These are phyloP conservation scores for Apantesis nais DNA, from an alignment of 2,888 invertebrate genomes.

Conservation along the genomic window DNA sequence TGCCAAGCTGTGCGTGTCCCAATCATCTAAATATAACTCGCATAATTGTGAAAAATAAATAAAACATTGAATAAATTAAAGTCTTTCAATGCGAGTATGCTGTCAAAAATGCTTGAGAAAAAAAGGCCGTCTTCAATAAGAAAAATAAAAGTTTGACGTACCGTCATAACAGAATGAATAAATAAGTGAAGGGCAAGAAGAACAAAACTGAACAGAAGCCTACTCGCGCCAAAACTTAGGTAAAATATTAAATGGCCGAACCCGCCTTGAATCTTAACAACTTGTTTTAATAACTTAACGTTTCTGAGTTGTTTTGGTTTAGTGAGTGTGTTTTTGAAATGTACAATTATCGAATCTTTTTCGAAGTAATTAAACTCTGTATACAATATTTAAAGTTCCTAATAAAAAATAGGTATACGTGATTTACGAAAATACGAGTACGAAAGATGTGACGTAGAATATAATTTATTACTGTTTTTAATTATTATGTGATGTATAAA, in stretches of 20 bases:
- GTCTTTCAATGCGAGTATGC: constrained; percentile 21
- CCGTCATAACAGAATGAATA: constrained; percentile 71
- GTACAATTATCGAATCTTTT: constrained; percentile 6
- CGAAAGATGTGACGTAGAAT: not conserved
- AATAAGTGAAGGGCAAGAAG: constrained; percentile 50
- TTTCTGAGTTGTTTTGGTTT: constrained; percentile 43
- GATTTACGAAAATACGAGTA: not conserved
- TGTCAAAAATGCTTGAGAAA: constrained; percentile 10
- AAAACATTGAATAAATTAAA: constrained; percentile 10
- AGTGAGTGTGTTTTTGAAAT: constrained; percentile 17
- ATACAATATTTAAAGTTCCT: not conserved
- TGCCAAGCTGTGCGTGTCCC: not conserved
- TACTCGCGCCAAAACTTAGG: constrained; percentile 52
- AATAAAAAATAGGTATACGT: not conserved
- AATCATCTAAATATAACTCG: not conserved
- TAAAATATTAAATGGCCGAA: constrained; percentile 63
- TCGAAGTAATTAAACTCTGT: constrained; percentile 1
- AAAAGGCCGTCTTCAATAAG: constrained; percentile 46
- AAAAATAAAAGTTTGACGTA: constrained; percentile 63
- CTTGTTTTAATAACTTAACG: constrained; percentile 50
- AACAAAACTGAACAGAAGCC: constrained; percentile 37
- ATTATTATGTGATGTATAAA: too few species aligned
- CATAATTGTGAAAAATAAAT: not conserved
- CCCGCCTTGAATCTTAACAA: constrained; percentile 47
- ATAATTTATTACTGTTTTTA: not conserved